These are phyloP conservation scores for Prostheceraeus crozeri DNA, from an alignment of 2,888 invertebrate genomes.

Conservation along the genomic window DNA sequence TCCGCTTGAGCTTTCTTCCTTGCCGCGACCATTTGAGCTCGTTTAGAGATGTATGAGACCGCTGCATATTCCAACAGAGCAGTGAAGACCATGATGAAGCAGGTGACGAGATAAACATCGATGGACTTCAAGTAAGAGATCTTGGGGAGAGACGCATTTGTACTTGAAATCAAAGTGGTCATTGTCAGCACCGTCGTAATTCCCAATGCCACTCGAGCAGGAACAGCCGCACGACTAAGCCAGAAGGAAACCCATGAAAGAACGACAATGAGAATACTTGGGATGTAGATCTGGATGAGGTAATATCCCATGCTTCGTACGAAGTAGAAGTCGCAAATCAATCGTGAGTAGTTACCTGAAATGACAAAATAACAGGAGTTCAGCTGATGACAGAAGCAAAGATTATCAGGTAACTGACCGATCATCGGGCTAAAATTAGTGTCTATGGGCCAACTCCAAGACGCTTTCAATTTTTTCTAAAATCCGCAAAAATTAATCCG, in stretches of 20 bases:
- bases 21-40: not conserved
- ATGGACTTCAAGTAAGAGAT: constrained; percentile 61
- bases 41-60: constrained; percentile 89
- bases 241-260: constrained; percentile 64
- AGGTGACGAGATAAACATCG: constrained; percentile 90
- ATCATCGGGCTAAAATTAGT: no score
- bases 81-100: constrained; percentile 98
- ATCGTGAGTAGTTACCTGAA: constrained; percentile 55
- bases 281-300: constrained; percentile 58
- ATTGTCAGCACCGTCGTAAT: constrained; percentile 57
- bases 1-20: not conserved
- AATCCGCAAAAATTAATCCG: no score
- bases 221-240: constrained; percentile 38
- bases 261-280: constrained; percentile 56
- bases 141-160: constrained; percentile 54
- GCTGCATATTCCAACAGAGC: constrained; percentile 93
- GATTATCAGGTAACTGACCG: not conserved
- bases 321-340: constrained; percentile 64
- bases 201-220: constrained; percentile 41
- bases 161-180: constrained; percentile 56
- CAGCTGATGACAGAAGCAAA: not conserved
- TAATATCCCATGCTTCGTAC: constrained; percentile 71
- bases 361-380: not conserved
- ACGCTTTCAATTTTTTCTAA: no score
- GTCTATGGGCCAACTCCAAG: no score